Percentiles rank a stretch among this genome's conserved stretches.
These are phyloP conservation scores for Auanema freiburgensis DNA, from an alignment of 2,888 invertebrate genomes.

Conservation along the genomic window DNA sequence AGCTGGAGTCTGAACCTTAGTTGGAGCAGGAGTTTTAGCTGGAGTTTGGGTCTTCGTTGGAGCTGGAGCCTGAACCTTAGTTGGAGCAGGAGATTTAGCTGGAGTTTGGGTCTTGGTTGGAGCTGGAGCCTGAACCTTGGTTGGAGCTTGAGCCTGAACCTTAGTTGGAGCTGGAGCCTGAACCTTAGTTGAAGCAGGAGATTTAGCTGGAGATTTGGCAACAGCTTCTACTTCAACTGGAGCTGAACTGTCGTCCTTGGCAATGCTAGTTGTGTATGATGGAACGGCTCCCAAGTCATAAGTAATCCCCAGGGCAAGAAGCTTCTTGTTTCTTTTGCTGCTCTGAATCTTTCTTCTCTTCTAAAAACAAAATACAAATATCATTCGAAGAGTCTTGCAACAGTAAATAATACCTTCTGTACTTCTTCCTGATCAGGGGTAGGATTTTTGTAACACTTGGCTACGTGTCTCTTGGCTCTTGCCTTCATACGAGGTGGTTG, in stretches of 20 bases:
- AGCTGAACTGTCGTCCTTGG: background rate
- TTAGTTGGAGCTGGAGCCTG: no score
- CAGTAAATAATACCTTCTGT: constrained; percentile 13
- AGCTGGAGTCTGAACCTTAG: background rate
- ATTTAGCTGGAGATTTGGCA: background rate
- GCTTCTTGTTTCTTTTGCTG: constrained; percentile 22
- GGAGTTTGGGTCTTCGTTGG: background rate
- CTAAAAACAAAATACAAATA: constrained; percentile 18
- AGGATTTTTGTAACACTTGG: constrained; percentile 9
- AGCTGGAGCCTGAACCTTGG: no score
- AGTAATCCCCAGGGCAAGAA: constrained; percentile 41
- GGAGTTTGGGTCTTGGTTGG: no score
- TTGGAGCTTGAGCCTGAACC: no score
- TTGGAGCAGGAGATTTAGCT: background rate
- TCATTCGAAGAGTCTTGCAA: background rate
- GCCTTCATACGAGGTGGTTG: constrained; percentile 33
- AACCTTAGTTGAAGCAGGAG: background rate
- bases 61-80: background rate
- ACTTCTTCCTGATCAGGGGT: constrained; percentile 25
- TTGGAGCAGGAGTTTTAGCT: background rate
- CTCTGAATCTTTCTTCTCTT: constrained; percentile 6
- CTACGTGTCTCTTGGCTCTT: constrained; percentile 32
- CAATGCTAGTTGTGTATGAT: constrained; percentile 2
- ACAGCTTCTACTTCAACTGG: background rate
- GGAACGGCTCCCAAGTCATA: constrained; percentile 31